A percentile compares a stretch with the other conserved stretches of the same genome.
Conservation (phyloP, 92 coral and sea anemone genomes). For the Chrysogorgia sp. region DNA sequence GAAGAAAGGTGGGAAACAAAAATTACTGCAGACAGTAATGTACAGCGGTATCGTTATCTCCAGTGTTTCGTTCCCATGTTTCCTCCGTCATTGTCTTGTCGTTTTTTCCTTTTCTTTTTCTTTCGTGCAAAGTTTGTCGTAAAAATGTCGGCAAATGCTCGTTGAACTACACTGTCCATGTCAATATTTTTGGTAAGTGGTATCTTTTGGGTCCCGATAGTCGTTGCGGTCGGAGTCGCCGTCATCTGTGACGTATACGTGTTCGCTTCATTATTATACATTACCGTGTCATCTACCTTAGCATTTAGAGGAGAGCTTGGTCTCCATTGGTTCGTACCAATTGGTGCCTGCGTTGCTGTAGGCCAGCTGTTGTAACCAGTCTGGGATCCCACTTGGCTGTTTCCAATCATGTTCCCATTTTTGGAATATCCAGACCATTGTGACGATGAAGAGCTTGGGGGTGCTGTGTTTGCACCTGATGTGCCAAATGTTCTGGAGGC, state of each 20-base stretch:
- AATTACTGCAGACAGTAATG: not conserved
- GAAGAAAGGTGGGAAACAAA: not conserved
- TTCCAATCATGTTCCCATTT: constrained; percentile 2
- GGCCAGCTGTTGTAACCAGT: constrained; percentile 6
- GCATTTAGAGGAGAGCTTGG: not conserved
- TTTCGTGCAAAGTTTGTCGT: constrained; percentile 20
- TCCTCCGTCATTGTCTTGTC: constrained; percentile 1
- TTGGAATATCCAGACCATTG: not conserved
- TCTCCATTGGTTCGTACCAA: not conserved
- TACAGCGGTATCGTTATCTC: constrained; percentile 16
- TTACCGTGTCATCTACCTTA: constrained; percentile 43
- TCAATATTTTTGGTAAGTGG: constrained; percentile 24
- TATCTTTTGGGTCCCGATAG: not conserved
- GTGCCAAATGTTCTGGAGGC: not conserved
- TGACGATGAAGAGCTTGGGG: not conserved
- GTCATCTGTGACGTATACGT: constrained; percentile 16
- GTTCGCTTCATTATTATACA: constrained; percentile 22
- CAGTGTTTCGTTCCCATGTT: constrained; percentile 1
- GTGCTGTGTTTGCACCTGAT: not conserved
- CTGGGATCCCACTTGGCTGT: constrained; percentile 2
- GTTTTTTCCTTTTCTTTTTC: constrained; percentile 22
- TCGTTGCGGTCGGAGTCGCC: constrained; percentile 6
- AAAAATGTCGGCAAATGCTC: constrained; percentile 36
- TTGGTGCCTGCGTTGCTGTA: constrained; percentile 16
- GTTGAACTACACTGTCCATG: constrained; percentile 38